Conservation (phyloP, 2,888 invertebrate genomes). For the Apodemia hepburni region DNA sequence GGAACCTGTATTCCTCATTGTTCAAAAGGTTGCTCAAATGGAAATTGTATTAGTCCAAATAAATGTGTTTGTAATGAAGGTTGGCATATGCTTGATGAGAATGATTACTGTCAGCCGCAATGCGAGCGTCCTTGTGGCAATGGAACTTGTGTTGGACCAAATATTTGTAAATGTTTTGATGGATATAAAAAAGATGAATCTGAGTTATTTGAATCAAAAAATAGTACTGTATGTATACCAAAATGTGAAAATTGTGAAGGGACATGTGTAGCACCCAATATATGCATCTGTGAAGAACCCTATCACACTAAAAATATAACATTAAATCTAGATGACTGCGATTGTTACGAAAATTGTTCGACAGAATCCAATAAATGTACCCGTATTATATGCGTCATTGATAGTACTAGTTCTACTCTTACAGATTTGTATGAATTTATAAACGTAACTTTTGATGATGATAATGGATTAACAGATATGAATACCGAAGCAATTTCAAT, state of each 20-base stretch:
- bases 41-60: constrained; percentile 38
- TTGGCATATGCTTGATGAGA: constrained; percentile 25
- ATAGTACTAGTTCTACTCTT: not conserved
- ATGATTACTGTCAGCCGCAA: constrained; percentile 32
- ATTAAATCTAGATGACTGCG: constrained; percentile 23
- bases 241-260: constrained; percentile 34
- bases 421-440: constrained; percentile 1
- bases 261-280: constrained; percentile 35
- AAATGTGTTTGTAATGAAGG: constrained; percentile 34
- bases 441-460: constrained; percentile 9
- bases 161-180: constrained; percentile 43
- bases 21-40: constrained; percentile 38
- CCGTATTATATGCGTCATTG: constrained; percentile 25
- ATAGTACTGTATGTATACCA: constrained; percentile 29
- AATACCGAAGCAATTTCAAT: not conserved
- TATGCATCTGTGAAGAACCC: constrained; percentile 53
- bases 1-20: constrained; percentile 40
- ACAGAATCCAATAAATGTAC: constrained; percentile 25
- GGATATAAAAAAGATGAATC: constrained; percentile 33
- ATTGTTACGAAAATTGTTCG: constrained; percentile 25
- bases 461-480: not conserved
- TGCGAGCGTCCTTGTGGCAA: constrained; percentile 41
- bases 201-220: constrained; percentile 17
- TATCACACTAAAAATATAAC: constrained; percentile 26
- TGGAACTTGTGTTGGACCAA: constrained; percentile 47